Conservation (phyloP, 2,113 vertebrate species). For the Cyrtonyx montezumae region DNA sequence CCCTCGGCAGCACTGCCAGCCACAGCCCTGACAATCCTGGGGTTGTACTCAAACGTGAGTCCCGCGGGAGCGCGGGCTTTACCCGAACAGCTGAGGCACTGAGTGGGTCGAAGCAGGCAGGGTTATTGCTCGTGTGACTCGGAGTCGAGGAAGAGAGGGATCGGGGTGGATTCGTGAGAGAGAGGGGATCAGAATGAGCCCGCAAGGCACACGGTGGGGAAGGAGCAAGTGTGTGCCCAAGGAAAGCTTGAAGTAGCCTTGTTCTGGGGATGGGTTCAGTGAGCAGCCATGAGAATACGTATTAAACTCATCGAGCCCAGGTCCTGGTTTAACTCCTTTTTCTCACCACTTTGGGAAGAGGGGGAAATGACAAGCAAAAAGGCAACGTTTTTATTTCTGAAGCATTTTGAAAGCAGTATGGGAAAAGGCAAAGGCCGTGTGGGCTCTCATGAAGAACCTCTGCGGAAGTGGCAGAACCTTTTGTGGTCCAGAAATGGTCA, state of each 20-base stretch:
- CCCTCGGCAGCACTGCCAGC: constrained; percentile 61
- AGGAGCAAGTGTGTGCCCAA: constrained; percentile 14
- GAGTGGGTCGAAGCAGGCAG: constrained; percentile 39
- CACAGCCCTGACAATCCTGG: constrained; percentile 67
- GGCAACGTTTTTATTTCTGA: background rate
- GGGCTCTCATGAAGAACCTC: background rate
- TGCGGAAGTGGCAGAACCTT: background rate
- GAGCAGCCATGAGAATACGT: accelerated
- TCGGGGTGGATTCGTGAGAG: constrained; percentile 49
- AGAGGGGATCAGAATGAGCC: background rate
- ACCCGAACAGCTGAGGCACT: constrained; percentile 64
- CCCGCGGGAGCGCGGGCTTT: constrained; percentile 51
- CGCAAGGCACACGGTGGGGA: background rate
- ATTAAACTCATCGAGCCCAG: accelerated
- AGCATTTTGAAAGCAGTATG: background rate
- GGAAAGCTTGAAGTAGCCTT: background rate
- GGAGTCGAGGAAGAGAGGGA: constrained; percentile 29
- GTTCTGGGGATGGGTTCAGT: background rate
- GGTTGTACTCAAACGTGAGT: constrained; percentile 70
- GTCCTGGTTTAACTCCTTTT: background rate
- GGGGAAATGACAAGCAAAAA: background rate
- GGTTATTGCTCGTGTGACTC: constrained; percentile 42
- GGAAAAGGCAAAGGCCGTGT: background rate
- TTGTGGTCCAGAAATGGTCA: background rate
- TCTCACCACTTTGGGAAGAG: background rate